Base-by-base conservation (phyloP, 2,797 vertebrate species). In the Hapalemur alaotrensis region DNA sequence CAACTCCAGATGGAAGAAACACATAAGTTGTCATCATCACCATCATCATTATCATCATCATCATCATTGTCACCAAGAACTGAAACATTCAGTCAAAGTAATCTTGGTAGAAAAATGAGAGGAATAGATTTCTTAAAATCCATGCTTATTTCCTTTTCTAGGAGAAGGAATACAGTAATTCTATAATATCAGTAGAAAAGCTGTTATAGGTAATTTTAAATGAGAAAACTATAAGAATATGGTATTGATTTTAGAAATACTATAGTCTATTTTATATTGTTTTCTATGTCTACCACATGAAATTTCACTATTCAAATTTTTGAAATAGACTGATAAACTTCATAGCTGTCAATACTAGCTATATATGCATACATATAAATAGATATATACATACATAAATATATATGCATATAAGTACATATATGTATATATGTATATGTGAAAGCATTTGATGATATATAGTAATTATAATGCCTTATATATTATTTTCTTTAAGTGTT, bases 1-100 rank as follows among this genome's bases (percentile, higher is more conserved):
- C 65, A 89, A 93, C 80, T 76, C 73, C 95, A 95, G 90, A 93
- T 95, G 94, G 91, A 93, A 88, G 57, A 95, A 93, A 93, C 63
- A 82, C 67, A 73, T 72, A 88, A 57, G 57, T 32, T n/a, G 5
- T 79, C 50, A 30, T 87, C 73, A 30, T 52, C 57, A 76, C 91
- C 50, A 8, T 54, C 8, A 57, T 32, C 65, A 32, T 76, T 46
- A 46, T 76, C 48, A n/a, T 86, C 73, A 30, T 54, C 59, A 78
- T 93, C 73, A 84, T 95, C 79, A 50, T 76, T 86, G 79, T 93
- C 79, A 96, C 93, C 84, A 72, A 97, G 79, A 76, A 32, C 78
- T 85, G 69, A 95, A 92, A 89, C 10, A 92, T 72, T 59, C 65
- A 95, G 79, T 79, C 35, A 95, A 96, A 95, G 90, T 83, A 75